phyloP scores from a whole-genome alignment of 2,888 invertebrate genomes.

The Euphydryas editha region DNA sequence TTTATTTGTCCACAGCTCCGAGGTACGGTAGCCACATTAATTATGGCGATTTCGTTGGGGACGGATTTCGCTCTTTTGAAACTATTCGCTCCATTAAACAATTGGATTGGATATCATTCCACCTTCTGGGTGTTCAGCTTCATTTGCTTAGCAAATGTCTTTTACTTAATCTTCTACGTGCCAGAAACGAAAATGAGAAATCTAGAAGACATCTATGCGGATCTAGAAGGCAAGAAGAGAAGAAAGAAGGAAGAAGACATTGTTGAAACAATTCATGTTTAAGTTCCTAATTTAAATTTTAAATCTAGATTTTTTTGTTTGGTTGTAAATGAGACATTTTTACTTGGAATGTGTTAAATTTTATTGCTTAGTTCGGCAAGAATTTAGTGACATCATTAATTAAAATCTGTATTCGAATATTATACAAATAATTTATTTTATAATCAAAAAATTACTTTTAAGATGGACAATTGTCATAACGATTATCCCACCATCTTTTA shows the following conservation, averaged over 20 bases:
- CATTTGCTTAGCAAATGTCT: slow-evolving; percentile 88
- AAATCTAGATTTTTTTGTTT: not conserved
- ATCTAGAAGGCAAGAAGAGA: slow-evolving; percentile 84
- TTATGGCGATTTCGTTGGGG: slow-evolving; percentile 86
- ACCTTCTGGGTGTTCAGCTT: slow-evolving; percentile 93
- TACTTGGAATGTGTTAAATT: no score
- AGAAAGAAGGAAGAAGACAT: slow-evolving; percentile 49
- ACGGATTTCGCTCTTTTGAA: slow-evolving; percentile 94
- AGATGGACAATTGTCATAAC: no score
- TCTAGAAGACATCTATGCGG: slow-evolving; percentile 94
- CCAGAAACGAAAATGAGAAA: slow-evolving; percentile 97
- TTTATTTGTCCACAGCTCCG: slow-evolving; percentile 58
- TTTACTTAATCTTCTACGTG: slow-evolving; percentile 92
- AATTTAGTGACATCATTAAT: no score
- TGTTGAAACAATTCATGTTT: slow-evolving; percentile 54
- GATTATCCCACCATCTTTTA: no score
- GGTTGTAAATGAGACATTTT: no score
- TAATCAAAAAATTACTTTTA: no score
- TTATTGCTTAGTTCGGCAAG: no score
- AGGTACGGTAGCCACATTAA: slow-evolving; percentile 74
- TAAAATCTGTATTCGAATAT: no score
- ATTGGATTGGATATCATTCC: slow-evolving; percentile 86
- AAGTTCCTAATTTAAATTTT: slow-evolving; percentile 15
- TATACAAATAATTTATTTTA: no score
- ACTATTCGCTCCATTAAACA: slow-evolving; percentile 88